Evolutionary conservation across 2,888 invertebrate species (phyloP), one percentile per base, ranked within the genome.

Genomic region (Dryocosmus kuriphilus): DNA sequence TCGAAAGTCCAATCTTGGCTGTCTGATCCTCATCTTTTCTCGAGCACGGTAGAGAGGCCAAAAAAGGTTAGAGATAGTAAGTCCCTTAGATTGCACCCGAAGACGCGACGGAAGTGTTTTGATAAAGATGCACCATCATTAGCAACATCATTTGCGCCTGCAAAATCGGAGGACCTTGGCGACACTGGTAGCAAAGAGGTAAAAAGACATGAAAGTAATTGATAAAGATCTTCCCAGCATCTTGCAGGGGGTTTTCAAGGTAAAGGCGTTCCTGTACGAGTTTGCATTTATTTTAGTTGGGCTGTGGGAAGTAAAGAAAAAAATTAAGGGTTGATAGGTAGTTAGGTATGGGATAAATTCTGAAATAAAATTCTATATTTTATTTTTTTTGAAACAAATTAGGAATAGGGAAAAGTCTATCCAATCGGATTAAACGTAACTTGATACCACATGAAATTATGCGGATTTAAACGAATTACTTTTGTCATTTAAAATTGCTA

Each of bases 1-100:
- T 80, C 82, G 11, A 81, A 76, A 32, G 81, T 84, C n/a, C 84
- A 81, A 41, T 78, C 79, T 51, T 85, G 85, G 81, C 76, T 84
- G 27, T 87, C 87, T 35, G 85, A 86, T 78, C 80, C 87, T 19
- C 81, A 83, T 24, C 79, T 85, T 35, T 78, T 80, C 0, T 80
- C 82, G 22, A 79, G 78, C 63, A 78, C 75, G 14, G 61, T 32
- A 30, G 71, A 71, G 11, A 71, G 55, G 51, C 51, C 51, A 46
- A 71, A 71, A 32, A 27, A 30, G 9, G 30, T 30, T 32, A 71
- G 32, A 60, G 16, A 27, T 46, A 71, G 27, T 71, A 71, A 71
- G 11, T 46, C 19, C 32, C 30, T 30, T 71, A 71, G 51, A 32
- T 51, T 27, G n/a, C 30, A 71, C 51, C 51, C n/a, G 51, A 71